These are phyloP conservation scores for Oscheius sp. DNA, from an alignment of 2,888 invertebrate species.

Conservation along the genomic window DNA sequence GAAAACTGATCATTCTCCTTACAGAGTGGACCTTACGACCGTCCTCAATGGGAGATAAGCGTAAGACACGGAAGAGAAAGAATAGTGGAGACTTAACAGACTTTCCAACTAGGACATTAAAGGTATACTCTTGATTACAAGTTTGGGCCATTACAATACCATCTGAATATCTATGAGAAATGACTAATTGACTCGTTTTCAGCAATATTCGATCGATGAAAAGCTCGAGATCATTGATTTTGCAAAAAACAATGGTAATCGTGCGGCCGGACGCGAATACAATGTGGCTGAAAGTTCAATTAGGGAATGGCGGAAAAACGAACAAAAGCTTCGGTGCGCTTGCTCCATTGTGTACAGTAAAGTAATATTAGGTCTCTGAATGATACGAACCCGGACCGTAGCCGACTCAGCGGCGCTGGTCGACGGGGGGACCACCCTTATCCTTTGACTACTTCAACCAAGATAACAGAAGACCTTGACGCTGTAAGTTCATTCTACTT, in stretches of 20 bases:
- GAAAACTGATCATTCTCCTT: background rate
- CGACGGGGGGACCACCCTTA: background rate
- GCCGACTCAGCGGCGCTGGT: slow-evolving; percentile 23
- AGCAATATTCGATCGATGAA: slow-evolving; percentile 52
- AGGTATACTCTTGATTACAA: background rate
- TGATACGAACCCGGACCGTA: slow-evolving; percentile 26
- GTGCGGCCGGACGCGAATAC: slow-evolving; percentile 67
- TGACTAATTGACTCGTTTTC: background rate
- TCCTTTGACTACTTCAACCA: background rate
- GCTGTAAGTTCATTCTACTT: background rate
- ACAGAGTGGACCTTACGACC: slow-evolving; percentile 26
- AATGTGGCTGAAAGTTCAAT: slow-evolving; percentile 68
- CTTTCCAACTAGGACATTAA: slow-evolving; percentile 15
- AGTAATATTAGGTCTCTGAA: slow-evolving; percentile 2
- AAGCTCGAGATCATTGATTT: slow-evolving; percentile 62
- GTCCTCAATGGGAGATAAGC: slow-evolving; percentile 23
- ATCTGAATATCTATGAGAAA: background rate
- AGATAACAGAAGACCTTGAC: background rate
- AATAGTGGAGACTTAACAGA: slow-evolving; percentile 13
- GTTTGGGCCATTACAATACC: background rate
- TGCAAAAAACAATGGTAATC: slow-evolving; percentile 54
- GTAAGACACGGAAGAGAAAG: slow-evolving; percentile 13
- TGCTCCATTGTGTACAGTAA: slow-evolving; percentile 2
- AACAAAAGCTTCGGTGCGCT: slow-evolving; percentile 57
- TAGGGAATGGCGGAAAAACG: slow-evolving; percentile 69